A percentile compares a stretch with the other conserved stretches of the same genome.
Conservation (phyloP, 2,888 invertebrate genomes). For the Drosophila picticornis region DNA sequence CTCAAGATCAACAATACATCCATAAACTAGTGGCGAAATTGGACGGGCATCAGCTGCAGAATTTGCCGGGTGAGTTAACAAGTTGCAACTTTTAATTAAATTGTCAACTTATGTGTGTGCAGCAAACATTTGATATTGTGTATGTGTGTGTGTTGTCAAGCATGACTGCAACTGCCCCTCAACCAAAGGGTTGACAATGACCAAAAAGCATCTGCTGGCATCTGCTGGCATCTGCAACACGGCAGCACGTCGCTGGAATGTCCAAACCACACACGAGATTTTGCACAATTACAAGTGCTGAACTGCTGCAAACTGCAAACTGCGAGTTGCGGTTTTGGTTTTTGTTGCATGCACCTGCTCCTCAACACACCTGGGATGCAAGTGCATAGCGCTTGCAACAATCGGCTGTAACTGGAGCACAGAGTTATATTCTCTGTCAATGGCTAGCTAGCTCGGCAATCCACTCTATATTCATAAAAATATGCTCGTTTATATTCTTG, state of each 20-base stretch:
- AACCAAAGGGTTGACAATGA: conserved; percentile 28
- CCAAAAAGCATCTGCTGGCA: conserved; percentile 19
- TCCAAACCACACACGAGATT: conserved; percentile 34
- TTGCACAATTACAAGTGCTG: conserved; percentile 10
- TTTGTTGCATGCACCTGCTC: not conserved
- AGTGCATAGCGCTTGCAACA: not conserved
- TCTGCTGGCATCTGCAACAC: no score
- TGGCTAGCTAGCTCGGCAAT: not conserved
- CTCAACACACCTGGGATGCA: not conserved
- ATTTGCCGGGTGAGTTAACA: conserved; percentile 17
- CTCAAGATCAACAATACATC: not conserved
- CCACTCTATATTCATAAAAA: not conserved
- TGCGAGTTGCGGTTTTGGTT: not conserved
- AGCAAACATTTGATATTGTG: not conserved
- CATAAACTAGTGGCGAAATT: not conserved
- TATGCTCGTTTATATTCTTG: not conserved
- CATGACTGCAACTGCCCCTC: conserved; percentile 21
- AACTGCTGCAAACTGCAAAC: not conserved
- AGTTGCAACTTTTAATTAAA: conserved; percentile 32
- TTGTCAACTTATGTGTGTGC: conserved; percentile 8
- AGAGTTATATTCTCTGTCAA: not conserved
- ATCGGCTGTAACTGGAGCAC: not conserved
- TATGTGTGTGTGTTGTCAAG: conserved; percentile 29
- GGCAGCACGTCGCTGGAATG: conserved; percentile 35
- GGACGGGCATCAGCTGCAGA: not conserved